Evolutionary conservation across 2,797 vertebrate genomes (phyloP).

Genomic region (Characodon lateralis): DNA sequence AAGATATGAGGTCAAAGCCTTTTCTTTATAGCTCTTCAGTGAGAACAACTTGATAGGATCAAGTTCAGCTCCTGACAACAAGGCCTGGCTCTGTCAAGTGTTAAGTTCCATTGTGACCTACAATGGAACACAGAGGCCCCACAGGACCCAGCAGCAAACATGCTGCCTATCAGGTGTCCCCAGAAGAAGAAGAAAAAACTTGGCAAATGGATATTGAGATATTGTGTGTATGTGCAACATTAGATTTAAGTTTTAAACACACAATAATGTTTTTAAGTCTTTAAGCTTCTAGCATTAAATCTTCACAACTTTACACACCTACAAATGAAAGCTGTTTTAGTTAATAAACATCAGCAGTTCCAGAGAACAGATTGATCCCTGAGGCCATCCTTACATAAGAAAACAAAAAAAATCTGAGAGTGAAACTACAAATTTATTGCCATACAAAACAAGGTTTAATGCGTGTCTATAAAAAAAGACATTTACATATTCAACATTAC

Average conservation of each 20-base stretch:
- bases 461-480: neutral
- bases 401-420: neutral
- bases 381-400: neutral
- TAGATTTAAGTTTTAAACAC: neutral
- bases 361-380: neutral
- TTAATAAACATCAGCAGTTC: no score
- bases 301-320: no score
- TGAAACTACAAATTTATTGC: no score
- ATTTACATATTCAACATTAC: neutral
- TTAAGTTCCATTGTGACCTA: constrained; percentile 85
- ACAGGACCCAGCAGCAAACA: constrained; percentile 57
- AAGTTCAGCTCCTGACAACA: constrained; percentile 83
- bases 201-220: constrained; percentile 57
- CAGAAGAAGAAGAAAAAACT: constrained; percentile 44
- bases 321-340: neutral
- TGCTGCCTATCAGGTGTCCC: constrained; percentile 65
- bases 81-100: constrained; percentile 80
- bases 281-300: neutral
- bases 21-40: constrained; percentile 73
- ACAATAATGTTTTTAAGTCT: neutral
- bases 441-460: no score
- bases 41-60: constrained; percentile 80
- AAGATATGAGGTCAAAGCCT: constrained; percentile 70
- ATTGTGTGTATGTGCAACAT: constrained; percentile 2
- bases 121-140: constrained; percentile 76